Percentiles rank a stretch among this genome's conserved stretches.
phyloP scores from a whole-genome alignment of 1,140 invertebrate genomes.

The Zaprionus taronus region DNA sequence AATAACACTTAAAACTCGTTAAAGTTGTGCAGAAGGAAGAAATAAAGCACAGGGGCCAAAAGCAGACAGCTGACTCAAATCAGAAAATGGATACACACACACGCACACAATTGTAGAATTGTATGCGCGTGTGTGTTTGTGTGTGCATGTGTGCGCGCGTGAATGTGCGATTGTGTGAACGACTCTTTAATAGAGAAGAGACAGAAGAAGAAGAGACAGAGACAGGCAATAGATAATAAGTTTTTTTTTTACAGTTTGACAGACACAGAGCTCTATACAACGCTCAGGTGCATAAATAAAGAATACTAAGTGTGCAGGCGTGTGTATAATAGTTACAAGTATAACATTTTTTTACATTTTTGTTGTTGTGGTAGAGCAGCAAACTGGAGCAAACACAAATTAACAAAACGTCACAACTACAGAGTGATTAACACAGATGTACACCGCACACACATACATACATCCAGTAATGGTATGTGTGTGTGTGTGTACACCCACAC shows the following conservation, averaged over 20 bases:
- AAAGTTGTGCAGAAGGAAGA: conserved; percentile 73
- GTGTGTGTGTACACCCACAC: conserved; percentile 26
- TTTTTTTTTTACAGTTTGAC: conserved; percentile 49
- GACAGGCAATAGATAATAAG: conserved; percentile 34
- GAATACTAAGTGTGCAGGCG: neutral
- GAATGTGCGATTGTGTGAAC: conserved; percentile 21
- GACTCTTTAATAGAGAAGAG: conserved; percentile 31
- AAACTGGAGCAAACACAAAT: conserved; percentile 74
- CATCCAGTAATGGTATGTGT: conserved; percentile 23
- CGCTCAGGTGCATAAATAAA: conserved; percentile 20
- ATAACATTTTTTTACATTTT: conserved; percentile 2
- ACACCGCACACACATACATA: conserved; percentile 30
- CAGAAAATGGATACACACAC: conserved; percentile 61
- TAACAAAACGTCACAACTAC: conserved; percentile 62
- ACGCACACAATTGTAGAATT: neutral
- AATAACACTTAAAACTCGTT: conserved; percentile 79
- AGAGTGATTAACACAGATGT: conserved; percentile 55
- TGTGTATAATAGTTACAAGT: neutral
- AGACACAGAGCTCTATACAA: conserved; percentile 12
- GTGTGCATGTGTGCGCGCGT: conserved; percentile 7
- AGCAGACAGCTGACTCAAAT: conserved; percentile 71
- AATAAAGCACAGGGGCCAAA: conserved; percentile 59
- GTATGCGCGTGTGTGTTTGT: conserved; percentile 22
- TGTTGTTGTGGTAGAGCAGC: conserved; percentile 12
- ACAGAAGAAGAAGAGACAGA: conserved; percentile 19